These are phyloP conservation scores for Lagopus leucura DNA, from an alignment of 2,113 vertebrate genomes.

Conservation along the genomic window DNA sequence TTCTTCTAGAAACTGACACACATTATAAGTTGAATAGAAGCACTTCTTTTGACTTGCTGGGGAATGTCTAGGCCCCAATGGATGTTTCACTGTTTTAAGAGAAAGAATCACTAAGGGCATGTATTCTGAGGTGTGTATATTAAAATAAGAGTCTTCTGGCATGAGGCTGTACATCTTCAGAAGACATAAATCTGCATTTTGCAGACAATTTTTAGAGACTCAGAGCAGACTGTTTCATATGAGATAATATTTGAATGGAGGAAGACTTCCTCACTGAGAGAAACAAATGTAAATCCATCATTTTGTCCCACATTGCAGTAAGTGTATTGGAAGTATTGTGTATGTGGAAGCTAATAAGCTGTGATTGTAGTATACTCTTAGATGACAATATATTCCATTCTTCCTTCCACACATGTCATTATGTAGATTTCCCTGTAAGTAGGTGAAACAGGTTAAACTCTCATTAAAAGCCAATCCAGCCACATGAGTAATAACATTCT, in stretches of 20 bases:
- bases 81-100: constrained; percentile 56
- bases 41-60: constrained; percentile 36
- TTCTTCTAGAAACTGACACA: constrained; percentile 5
- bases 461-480: constrained; percentile 62
- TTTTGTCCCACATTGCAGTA: neutral
- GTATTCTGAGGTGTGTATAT: constrained; percentile 20
- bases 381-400: neutral
- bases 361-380: neutral
- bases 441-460: constrained; percentile 66
- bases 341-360: neutral
- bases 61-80: constrained; percentile 7
- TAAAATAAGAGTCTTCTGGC: constrained; percentile 12
- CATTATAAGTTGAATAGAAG: constrained; percentile 17
- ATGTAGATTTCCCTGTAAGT: neutral
- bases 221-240: neutral
- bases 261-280: neutral
- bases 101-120: constrained; percentile 43
- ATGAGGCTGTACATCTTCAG: neutral
- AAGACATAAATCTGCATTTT: neutral
- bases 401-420: neutral
- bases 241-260: neutral
- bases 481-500: constrained; percentile 17
- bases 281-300: neutral
- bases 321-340: neutral
- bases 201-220: neutral